A percentile compares a stretch with the other conserved stretches of the same genome.
These are phyloP conservation scores for Geophilus truncorum DNA, from an alignment of 2,888 invertebrate species.

Conservation along the genomic window DNA sequence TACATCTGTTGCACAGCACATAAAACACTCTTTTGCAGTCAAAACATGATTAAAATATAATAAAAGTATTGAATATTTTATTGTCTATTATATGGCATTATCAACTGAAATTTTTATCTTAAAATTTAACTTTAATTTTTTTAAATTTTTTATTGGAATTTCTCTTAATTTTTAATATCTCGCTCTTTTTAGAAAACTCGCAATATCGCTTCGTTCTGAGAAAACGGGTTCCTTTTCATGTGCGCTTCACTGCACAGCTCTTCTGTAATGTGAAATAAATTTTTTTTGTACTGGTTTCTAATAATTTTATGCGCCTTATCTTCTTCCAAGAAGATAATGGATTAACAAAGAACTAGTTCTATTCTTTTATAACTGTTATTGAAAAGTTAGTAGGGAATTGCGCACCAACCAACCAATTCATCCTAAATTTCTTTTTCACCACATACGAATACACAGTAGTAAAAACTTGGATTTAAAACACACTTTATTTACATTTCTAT, in stretches of 20 bases:
- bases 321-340: not conserved
- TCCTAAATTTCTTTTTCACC: not conserved
- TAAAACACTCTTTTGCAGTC: not conserved
- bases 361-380: not conserved
- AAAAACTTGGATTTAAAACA: too few relatives aligned
- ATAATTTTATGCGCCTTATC: not conserved
- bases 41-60: not conserved
- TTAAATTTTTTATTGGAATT: not conserved
- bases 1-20: too few relatives aligned
- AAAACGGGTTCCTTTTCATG: not conserved
- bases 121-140: too few relatives aligned
- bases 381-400: not conserved
- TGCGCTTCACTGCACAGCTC: not conserved
- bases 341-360: not conserved
- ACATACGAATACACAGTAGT: too few relatives aligned
- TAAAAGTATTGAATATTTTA: too few relatives aligned
- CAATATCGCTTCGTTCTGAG: not conserved
- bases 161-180: not conserved
- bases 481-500: too few relatives aligned
- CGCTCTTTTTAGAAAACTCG: not conserved
- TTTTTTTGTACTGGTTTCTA: not conserved
- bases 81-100: too few relatives aligned
- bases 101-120: too few relatives aligned
- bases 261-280: not conserved
- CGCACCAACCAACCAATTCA: not conserved